These are phyloP conservation scores for Pluvialis apricaria DNA, from an alignment of 2,113 vertebrate genomes.

Conservation along the genomic window DNA sequence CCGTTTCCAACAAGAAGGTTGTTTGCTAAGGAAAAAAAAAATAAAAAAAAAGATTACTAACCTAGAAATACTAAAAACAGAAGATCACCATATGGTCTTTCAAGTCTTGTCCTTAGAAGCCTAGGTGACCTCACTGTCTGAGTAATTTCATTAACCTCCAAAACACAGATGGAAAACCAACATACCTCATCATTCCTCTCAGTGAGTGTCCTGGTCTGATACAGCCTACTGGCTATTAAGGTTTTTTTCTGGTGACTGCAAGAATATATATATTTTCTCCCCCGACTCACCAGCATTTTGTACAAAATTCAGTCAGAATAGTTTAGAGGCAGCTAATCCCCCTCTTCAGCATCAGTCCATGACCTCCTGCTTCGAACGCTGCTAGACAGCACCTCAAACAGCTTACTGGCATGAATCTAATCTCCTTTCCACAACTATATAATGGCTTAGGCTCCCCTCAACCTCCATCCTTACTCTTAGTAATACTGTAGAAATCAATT, in stretches of 20 bases:
- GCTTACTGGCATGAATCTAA: slow-evolving; percentile 13
- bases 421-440: not conserved
- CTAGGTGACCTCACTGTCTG: slow-evolving; percentile 8
- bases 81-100: slow-evolving; percentile 49
- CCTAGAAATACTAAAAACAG: slow-evolving; percentile 25
- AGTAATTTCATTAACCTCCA: slow-evolving; percentile 39
- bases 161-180: slow-evolving; percentile 6
- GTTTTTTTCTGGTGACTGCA: not conserved
- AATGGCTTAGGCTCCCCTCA: not conserved
- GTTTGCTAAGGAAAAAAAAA: not conserved
- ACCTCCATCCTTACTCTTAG: not conserved
- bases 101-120: slow-evolving; percentile 32
- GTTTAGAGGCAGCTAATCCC: not conserved
- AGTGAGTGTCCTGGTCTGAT: not conserved
- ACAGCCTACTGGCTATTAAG: not conserved
- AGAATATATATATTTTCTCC: not conserved
- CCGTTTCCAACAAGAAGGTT: not conserved
- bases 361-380: slow-evolving; percentile 10
- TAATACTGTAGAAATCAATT: not conserved
- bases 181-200: not conserved
- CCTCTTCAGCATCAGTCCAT: not conserved
- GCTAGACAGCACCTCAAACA: not conserved
- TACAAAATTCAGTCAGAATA: not conserved
- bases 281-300: not conserved
- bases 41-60: not conserved